Conservation (phyloP, 2,888 invertebrate species). For the Epinotia ramella region DNA sequence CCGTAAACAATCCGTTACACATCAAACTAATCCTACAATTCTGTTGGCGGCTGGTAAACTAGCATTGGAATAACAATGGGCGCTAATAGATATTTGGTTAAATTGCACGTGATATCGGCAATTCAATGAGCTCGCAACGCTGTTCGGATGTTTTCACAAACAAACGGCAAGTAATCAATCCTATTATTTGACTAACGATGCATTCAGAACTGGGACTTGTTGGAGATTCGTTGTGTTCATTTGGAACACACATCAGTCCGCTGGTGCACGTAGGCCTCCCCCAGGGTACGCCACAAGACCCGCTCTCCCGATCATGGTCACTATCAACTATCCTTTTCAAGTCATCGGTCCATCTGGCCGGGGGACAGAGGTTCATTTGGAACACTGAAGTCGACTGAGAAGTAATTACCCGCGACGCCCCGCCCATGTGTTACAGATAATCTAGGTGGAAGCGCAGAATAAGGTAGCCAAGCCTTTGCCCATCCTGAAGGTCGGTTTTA, state of each 20-base stretch:
- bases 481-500: too few relatives aligned
- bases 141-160: slow-evolving; percentile 66
- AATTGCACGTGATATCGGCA: slow-evolving; percentile 69
- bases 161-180: slow-evolving; percentile 72
- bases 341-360: too few relatives aligned
- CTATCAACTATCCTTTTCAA: too few relatives aligned
- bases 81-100: slow-evolving; percentile 57
- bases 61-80: slow-evolving; percentile 52
- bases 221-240: slow-evolving; percentile 26
- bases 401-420: too few relatives aligned
- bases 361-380: too few relatives aligned
- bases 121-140: slow-evolving; percentile 67
- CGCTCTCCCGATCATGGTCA: too few relatives aligned
- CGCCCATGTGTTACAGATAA: too few relatives aligned
- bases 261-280: too few relatives aligned
- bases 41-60: slow-evolving; percentile 32
- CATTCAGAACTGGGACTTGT: slow-evolving; percentile 44
- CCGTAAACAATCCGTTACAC: slow-evolving; percentile 18
- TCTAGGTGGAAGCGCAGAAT: too few relatives aligned
- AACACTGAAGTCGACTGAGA: too few relatives aligned
- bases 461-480: too few relatives aligned
- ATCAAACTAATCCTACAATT: slow-evolving; percentile 29
- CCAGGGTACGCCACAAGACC: too few relatives aligned
- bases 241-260: not conserved
- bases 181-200: slow-evolving; percentile 64